Base-by-base conservation (phyloP, 2,113 vertebrate genomes). In the Geococcyx californianus region DNA sequence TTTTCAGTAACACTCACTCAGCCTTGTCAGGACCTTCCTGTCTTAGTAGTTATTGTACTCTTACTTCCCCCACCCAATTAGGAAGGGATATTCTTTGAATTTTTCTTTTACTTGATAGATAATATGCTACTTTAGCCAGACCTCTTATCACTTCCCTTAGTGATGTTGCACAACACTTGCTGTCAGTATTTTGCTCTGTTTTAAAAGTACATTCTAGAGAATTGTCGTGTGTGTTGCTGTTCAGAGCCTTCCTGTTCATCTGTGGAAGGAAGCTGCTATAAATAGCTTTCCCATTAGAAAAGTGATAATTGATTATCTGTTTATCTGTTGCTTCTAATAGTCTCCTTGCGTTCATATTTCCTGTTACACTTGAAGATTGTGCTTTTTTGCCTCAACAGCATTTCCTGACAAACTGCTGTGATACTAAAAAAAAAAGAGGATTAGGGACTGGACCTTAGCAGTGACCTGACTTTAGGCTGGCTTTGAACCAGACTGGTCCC, bases 271-370 rank as follows among this genome's bases (percentile, higher is more conserved):
- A 94, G 36, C n/a, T 67, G 42, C 73, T 93, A 51, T 87, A 75
- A 92, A 94, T 93, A 84, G 36, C 45, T 87, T 77, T 86, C 15
- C 87, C 29, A 38, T 87, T 84, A 76, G 54, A 51, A 68, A 59
- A 92, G 73, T 59, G 72, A 28, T 92, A 92, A 84, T 93, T 93
- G 69, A 33, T 78, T 84, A 86, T 90, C 73, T 93, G 13, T 78
- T 83, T 64, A 73, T 90, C 91, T 94, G 70, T 62, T 85, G 60
- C 67, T 93, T 75, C 60, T 81, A 54, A 75, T 84, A 76, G 62
- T 34, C 47, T 74, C 47, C 40, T 95, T 90, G 45, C 19, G 38
- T 78, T 77, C 13, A 31, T 79, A 16, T 92, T 69, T 60, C 60
- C 58, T 76, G n/a, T 81, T 92, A 82, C 66, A 38, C 44, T 90